phyloP scores from a whole-genome alignment of 2,888 invertebrate species.

The Geotrupes spiniger region DNA sequence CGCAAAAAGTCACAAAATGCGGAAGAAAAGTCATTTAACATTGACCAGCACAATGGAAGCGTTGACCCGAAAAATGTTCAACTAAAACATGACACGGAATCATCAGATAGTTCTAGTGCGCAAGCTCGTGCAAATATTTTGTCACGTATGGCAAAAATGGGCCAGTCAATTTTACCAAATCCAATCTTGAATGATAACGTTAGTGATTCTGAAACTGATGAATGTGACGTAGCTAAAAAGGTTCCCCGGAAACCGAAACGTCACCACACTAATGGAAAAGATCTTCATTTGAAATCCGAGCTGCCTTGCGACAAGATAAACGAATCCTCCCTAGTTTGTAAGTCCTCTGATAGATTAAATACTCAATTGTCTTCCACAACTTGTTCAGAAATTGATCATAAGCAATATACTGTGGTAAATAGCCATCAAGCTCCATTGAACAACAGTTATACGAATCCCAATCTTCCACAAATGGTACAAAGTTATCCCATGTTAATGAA shows the following conservation, averaged over 20 bases:
- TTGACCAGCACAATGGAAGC: slow-evolving; percentile 5
- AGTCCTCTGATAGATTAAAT: neutral
- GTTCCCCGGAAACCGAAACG: slow-evolving; percentile 3
- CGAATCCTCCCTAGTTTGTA: neutral
- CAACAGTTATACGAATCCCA: too few relatives aligned
- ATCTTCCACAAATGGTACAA: slow-evolving; percentile 15
- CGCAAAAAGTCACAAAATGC: slow-evolving; percentile 6
- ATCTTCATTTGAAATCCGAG: neutral
- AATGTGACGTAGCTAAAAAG: slow-evolving; percentile 22
- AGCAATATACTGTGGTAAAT: slow-evolving; percentile 26
- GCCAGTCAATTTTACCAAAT: slow-evolving; percentile 51
- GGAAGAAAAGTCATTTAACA: neutral
- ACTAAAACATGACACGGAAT: slow-evolving; percentile 16
- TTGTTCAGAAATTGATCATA: neutral
- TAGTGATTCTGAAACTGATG: slow-evolving; percentile 34
- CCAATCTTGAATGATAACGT: slow-evolving; percentile 6
- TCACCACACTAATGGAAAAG: neutral
- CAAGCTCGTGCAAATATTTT: slow-evolving; percentile 51
- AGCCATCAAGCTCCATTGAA: slow-evolving; percentile 30
- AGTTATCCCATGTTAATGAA: slow-evolving; percentile 13
- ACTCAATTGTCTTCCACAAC: neutral
- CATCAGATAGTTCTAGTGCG: slow-evolving; percentile 32
- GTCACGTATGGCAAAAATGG: slow-evolving; percentile 59
- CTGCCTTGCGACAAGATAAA: neutral
- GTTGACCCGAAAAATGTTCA: neutral